phyloP scores from a whole-genome alignment of 2,113 vertebrate species.

The Salvelinus fontinalis region DNA sequence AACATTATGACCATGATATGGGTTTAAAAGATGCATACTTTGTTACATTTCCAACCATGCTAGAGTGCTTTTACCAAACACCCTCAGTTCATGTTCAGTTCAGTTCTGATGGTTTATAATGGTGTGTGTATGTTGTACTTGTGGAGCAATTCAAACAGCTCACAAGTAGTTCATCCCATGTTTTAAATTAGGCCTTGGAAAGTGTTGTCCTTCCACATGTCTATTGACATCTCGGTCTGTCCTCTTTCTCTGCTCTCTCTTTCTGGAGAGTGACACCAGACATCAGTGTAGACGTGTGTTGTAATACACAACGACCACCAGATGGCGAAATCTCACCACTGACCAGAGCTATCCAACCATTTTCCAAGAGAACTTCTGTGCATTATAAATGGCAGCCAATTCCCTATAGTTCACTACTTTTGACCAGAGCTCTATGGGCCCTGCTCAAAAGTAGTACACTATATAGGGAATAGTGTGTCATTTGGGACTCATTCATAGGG shows the following conservation, averaged over 20 bases:
- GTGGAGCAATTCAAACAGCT: no score
- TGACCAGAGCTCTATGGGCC: not conserved
- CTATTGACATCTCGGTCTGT: not conserved
- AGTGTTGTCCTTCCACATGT: not conserved
- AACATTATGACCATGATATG: constrained; percentile 54
- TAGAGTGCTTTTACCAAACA: not conserved
- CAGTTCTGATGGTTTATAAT: not conserved
- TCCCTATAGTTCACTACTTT: no score
- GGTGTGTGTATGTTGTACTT: no score
- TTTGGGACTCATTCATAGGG: no score
- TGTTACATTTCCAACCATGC: constrained; percentile 5
- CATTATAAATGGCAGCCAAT: not conserved
- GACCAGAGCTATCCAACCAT: not conserved
- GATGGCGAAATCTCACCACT: constrained; percentile 45
- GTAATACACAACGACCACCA: constrained; percentile 40
- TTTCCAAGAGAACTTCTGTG: not conserved
- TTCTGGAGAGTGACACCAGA: not conserved
- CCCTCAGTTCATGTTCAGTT: not conserved
- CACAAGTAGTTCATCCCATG: no score
- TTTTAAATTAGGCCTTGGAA: not conserved
- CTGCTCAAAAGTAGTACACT: not conserved
- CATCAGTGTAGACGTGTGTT: constrained; percentile 19
- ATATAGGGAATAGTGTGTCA: no score
- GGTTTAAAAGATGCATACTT: constrained; percentile 33
- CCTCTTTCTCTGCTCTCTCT: not conserved